Conservation (phyloP, 2,888 invertebrate genomes). For the Malthinus seriepunctatus region DNA sequence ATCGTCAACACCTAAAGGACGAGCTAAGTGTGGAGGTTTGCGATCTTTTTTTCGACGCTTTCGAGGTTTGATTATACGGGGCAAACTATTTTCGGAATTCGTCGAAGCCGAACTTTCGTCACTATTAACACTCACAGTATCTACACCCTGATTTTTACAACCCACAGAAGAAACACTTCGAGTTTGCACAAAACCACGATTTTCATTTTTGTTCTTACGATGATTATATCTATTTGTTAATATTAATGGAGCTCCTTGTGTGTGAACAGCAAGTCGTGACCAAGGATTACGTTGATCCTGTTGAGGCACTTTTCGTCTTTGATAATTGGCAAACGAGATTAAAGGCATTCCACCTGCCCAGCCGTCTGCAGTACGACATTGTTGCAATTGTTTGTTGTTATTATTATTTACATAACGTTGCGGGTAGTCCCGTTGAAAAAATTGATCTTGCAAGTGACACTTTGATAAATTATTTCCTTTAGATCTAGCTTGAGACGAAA, state of each 20-base stretch:
- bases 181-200: constrained; percentile 13
- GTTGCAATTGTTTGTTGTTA: constrained; percentile 38
- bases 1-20: constrained; percentile 42
- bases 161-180: constrained; percentile 22
- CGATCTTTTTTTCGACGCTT: constrained; percentile 89
- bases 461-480: constrained; percentile 49
- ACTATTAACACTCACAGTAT: constrained; percentile 74
- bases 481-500: constrained; percentile 54
- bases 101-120: constrained; percentile 73
- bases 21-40: constrained; percentile 63
- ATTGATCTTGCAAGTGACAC: constrained; percentile 23
- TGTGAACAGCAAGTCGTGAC: constrained; percentile 78
- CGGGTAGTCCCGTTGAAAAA: constrained; percentile 54
- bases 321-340: constrained; percentile 71
- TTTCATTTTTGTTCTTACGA: constrained; percentile 46
- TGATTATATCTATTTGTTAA: constrained; percentile 65
- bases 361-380: constrained; percentile 60
- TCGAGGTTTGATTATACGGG: constrained; percentile 86
- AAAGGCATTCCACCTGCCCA: constrained; percentile 80
- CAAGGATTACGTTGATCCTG: constrained; percentile 58
- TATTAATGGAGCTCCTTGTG: constrained; percentile 84
- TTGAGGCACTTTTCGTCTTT: constrained; percentile 26
- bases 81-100: constrained; percentile 75
- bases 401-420: constrained; percentile 51
- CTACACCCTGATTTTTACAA: constrained; percentile 47